Base-by-base conservation (phyloP, 2,797 vertebrate species). In the Parauchenoglanis ngamensis region DNA sequence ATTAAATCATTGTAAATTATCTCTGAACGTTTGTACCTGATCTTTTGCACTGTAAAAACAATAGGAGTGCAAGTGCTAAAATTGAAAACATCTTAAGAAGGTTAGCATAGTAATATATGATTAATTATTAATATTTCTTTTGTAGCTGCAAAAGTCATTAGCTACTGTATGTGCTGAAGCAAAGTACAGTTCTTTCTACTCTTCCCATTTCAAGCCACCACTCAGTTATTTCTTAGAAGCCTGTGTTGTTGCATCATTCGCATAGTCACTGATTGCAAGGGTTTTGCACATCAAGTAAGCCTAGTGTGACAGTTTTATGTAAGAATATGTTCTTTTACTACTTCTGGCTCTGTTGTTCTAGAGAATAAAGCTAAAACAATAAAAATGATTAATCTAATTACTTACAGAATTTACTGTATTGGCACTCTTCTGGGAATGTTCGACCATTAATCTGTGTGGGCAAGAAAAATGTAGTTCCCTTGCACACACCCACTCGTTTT, bases 301-400 rank as follows among this genome's bases (percentile, higher is more conserved):
- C 81, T 68, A 54, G 8, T 12, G 49, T 6, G 28, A 28, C 63
- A 52, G 28, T 49, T 68, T 52, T 83, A 83, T 83, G 46, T 54
- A 83, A 31, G 44, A 83, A 68, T 68, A 21, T 59, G 77, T 83
- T 68, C 46, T 83, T 68, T 54, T 68, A 21, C n/a, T 83, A 52
- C 46, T 49, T 82, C 40, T 61, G n/a, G n/a, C 52, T 79, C 52
- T 76, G 67, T 49, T 76, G 49, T 54, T 54, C 49, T 46, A 40
- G 13, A 82, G 59, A 65, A 65, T 61, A 49, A 65, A 25, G 8
- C 28, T 57, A 79, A 40, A 40, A 79, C 19, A 52, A 76, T n/a
- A 17, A 28, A 76, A 52, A 15, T n/a, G 2, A 15, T 2, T 73
- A 10, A 10, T 73, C 19, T 73, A 46, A n/a, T 76, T 76, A n/a